These are phyloP conservation scores for Arctopsyche grandis DNA, from an alignment of 1,140 invertebrate genomes.

Conservation along the genomic window DNA sequence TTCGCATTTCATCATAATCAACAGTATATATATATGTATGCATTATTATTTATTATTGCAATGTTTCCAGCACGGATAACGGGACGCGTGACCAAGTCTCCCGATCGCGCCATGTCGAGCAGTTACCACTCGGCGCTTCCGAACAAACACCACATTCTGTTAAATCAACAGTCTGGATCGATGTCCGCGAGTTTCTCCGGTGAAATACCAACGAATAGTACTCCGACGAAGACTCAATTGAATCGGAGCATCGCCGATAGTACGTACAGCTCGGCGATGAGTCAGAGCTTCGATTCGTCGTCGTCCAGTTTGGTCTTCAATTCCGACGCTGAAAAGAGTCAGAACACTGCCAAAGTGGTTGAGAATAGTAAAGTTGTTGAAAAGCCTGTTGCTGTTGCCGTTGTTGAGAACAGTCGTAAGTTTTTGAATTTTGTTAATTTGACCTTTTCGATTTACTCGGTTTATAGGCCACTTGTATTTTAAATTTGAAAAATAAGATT, in stretches of 20 bases:
- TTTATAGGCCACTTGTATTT: too few relatives aligned
- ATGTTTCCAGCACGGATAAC: constrained; percentile 60
- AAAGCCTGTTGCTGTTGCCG: neutral
- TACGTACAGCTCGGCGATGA: constrained; percentile 55
- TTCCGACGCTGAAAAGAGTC: constrained; percentile 15
- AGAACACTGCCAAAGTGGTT: constrained; percentile 15
- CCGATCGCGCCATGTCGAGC: constrained; percentile 73
- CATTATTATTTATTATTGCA: neutral
- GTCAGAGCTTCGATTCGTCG: constrained; percentile 60
- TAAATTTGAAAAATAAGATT: too few relatives aligned
- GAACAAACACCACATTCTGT: constrained; percentile 56
- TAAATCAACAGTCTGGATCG: constrained; percentile 52
- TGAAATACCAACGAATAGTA: constrained; percentile 52
- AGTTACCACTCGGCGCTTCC: constrained; percentile 70
- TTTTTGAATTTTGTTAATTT: too few relatives aligned
- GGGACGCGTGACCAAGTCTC: constrained; percentile 70
- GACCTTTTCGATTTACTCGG: too few relatives aligned
- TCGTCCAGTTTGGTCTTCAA: constrained; percentile 40
- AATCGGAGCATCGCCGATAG: constrained; percentile 37
- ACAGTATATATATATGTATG: neutral
- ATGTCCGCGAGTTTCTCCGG: constrained; percentile 58
- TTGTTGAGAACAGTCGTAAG: neutral
- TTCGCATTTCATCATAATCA: constrained; percentile 39
- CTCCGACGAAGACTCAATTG: constrained; percentile 45
- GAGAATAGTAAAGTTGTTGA: constrained; percentile 16